Evolutionary conservation across 2,113 vertebrate genomes (phyloP).

Genomic region (Ginglymostoma cirratum): DNA sequence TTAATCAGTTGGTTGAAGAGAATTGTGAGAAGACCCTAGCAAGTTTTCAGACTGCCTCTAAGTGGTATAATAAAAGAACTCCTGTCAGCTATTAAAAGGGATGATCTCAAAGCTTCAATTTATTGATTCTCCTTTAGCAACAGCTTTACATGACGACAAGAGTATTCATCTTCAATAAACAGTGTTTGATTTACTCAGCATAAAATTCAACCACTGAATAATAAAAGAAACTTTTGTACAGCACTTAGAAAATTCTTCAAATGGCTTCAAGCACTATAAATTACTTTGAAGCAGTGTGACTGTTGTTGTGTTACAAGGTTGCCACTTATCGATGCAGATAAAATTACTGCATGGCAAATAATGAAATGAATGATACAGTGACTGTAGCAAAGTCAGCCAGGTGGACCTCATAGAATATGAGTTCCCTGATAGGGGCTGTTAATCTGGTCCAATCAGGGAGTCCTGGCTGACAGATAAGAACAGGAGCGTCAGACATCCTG

Average conservation of each 20-base stretch:
- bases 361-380: neutral
- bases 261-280: neutral
- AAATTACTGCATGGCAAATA: neutral
- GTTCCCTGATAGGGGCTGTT: no score
- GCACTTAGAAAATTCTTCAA: neutral
- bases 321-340: neutral
- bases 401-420: no score
- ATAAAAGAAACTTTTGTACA: neutral
- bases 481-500: no score
- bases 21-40: neutral
- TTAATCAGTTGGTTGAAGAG: neutral
- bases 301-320: neutral
- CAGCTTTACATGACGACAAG: conserved; percentile 37
- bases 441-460: no score
- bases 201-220: neutral
- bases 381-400: no score
- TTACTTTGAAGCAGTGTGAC: neutral
- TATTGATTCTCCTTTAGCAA: conserved; percentile 44
- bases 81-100: conserved; percentile 28
- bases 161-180: neutral
- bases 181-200: neutral
- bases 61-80: neutral
- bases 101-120: conserved; percentile 42
- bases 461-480: no score
- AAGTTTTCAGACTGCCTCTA: neutral